Evolutionary conservation across 1,140 invertebrate genomes (phyloP), one percentile per base, ranked within the genome.

Genomic region (Amphibalanus amphitrite): DNA sequence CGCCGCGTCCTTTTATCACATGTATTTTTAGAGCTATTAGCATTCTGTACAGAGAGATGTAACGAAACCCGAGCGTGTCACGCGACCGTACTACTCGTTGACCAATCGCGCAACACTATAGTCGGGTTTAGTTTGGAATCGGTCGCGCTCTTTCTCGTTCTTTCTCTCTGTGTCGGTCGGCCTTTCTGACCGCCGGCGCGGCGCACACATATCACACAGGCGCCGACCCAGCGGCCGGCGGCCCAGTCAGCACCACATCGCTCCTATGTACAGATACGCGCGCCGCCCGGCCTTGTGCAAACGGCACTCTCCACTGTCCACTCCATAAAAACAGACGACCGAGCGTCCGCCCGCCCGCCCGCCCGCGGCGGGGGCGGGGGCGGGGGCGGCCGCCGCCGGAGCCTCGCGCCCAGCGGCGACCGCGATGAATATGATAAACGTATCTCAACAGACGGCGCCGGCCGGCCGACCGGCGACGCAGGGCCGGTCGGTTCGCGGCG

Each of bases 21-120:
- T 59, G 47, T 59, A 59, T 59, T 59, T 59, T 59, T 59, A 59
- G 47, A 59, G 47, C 47, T 59, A 59, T 59, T 59, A 59, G 47
- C 47, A 59, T 59, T 59, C 47, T 59, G 47, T 59, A 59, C 47
- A 59, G 47, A 59, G 47, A 59, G 47, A 59, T 17, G 23, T 59
- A 59, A 59, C 47, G 23, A 20, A 59, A 59, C 10, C 47, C 47
- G 10, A 59, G 20, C 47, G 23, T 20, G 20, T 8, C 20, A 1
- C 13, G 47, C 47, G 13, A 1, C 20, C 6, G 47, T 1, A 1
- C 47, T 23, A 23, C 47, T 13, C 47, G 47, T 59, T 23, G 47
- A 23, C 23, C 10, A 59, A 20, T 59, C 47, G 47, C 47, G 20
- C 47, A 23, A 3, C 10, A 59, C 47, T 59, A n/a, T n/a, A 59